Conservation (phyloP, 2,113 vertebrate species). For the Dromas ardeola region DNA sequence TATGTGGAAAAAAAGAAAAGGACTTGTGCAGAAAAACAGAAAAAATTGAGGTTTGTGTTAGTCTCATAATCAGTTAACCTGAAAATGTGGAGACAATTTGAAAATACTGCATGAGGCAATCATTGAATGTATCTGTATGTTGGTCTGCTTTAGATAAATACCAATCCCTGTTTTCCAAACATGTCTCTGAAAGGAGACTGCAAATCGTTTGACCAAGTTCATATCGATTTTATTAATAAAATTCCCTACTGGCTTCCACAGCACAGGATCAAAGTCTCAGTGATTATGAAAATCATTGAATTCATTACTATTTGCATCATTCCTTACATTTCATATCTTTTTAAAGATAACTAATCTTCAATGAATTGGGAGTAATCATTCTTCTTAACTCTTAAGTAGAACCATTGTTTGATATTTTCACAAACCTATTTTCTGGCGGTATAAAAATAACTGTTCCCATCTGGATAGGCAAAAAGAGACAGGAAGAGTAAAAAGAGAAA, state of each 20-base stretch:
- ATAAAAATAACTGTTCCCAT: not conserved
- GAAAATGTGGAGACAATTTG: not conserved
- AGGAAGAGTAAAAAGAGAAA: not conserved
- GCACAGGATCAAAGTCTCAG: not conserved
- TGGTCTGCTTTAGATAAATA: not conserved
- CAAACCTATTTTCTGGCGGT: not conserved
- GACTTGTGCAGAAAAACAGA: not conserved
- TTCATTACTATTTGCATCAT: not conserved
- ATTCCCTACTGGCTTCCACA: not conserved
- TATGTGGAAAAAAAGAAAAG: not conserved
- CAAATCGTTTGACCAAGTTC: not conserved
- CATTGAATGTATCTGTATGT: not conserved
- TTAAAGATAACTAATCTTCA: not conserved
- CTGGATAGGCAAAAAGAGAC: not conserved
- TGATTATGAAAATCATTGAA: not conserved
- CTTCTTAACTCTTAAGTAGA: not conserved
- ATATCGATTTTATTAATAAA: not conserved
- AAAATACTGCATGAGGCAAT: not conserved
- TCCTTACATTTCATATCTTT: not conserved
- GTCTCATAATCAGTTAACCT: not conserved
- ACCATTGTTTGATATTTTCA: not conserved
- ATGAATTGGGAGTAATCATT: not conserved
- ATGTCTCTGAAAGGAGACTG: not conserved
- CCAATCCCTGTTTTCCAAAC: not conserved
- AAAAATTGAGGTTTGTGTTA: not conserved